Conservation (phyloP, 2,888 invertebrate species). For the Amblyjoppa fuscipennis region DNA sequence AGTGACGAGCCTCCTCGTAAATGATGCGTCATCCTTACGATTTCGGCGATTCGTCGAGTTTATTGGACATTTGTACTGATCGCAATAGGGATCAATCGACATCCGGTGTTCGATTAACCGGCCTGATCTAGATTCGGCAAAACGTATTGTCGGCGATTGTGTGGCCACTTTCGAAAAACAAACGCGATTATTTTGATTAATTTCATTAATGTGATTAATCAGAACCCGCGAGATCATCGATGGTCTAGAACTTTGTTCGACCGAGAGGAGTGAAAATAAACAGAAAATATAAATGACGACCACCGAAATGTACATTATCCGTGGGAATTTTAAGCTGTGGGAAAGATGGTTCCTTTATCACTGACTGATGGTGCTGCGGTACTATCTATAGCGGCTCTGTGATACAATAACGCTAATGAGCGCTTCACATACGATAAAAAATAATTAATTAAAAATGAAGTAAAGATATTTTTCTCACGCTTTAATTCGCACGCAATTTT, state of each 20-base stretch:
- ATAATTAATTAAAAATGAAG: neutral
- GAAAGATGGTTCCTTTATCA: constrained; percentile 50
- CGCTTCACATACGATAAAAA: constrained; percentile 27
- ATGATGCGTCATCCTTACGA: constrained; percentile 53
- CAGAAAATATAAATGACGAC: neutral
- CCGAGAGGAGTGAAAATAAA: neutral
- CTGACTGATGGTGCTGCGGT: neutral
- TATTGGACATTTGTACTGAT: constrained; percentile 16
- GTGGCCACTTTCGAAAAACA: neutral
- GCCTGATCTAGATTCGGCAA: constrained; percentile 20
- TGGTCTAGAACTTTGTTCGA: constrained; percentile 1
- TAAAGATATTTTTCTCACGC: neutral
- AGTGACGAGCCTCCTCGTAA: constrained; percentile 55
- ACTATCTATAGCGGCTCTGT: constrained; percentile 37
- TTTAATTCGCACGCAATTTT: neutral
- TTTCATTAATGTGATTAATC: neutral
- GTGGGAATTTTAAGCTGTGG: neutral
- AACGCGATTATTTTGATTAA: constrained; percentile 5
- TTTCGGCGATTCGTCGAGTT: constrained; percentile 24
- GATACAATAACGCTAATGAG: constrained; percentile 56
- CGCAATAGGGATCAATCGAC: constrained; percentile 30
- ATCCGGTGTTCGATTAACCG: constrained; percentile 37
- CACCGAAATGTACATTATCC: neutral
- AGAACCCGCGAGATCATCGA: constrained; percentile 6
- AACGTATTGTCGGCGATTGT: neutral